Evolutionary conservation across 2,888 invertebrate species (phyloP).

Genomic region (Hemaris fuciformis): DNA sequence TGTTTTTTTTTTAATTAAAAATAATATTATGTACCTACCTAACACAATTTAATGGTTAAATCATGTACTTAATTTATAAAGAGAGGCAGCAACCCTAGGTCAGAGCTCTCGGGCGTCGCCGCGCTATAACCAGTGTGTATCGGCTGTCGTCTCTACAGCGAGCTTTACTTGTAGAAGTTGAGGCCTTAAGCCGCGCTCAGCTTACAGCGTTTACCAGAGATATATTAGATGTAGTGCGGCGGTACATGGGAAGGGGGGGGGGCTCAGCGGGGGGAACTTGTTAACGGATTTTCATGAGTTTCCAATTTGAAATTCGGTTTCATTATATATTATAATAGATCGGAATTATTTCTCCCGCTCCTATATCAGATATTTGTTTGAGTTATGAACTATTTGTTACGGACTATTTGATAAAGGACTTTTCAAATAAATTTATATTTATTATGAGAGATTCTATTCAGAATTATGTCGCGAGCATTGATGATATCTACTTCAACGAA

Average conservation of each 20-base stretch:
- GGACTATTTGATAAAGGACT: neutral
- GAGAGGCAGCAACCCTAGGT: neutral
- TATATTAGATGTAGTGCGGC: slow-evolving; percentile 13
- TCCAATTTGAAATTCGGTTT: slow-evolving; percentile 13
- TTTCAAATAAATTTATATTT: neutral
- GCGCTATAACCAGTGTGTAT: slow-evolving; percentile 3
- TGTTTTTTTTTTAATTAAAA: too few relatives aligned
- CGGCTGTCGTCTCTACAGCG: slow-evolving; percentile 7
- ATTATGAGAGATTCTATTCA: neutral
- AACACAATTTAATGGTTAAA: neutral
- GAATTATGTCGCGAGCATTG: neutral
- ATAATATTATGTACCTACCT: neutral
- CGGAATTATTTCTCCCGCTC: neutral
- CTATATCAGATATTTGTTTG: neutral
- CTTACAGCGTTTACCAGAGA: slow-evolving; percentile 9
- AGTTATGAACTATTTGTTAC: neutral
- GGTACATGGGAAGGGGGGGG: neutral
- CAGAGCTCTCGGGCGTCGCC: neutral
- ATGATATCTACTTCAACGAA: too few relatives aligned
- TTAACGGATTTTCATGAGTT: slow-evolving; percentile 14
- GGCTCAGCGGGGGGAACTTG: neutral
- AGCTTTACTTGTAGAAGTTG: slow-evolving; percentile 8
- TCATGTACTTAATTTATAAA: neutral
- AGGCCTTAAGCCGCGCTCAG: neutral
- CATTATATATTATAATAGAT: slow-evolving; percentile 9